Evolutionary conservation across 2,888 invertebrate species (phyloP).

Genomic region (Blastobasis lacticolella): DNA sequence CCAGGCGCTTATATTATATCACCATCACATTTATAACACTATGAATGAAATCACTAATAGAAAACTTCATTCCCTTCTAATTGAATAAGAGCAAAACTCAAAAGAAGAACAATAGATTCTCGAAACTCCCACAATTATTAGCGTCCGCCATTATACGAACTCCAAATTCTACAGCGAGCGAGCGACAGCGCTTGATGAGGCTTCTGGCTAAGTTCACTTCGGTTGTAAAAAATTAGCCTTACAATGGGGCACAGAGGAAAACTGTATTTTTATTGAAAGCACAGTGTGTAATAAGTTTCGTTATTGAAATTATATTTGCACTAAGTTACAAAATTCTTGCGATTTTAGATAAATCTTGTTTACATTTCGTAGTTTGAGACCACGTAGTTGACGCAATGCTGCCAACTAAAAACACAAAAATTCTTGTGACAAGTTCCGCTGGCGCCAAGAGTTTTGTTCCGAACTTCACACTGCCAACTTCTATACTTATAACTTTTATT

Average conservation of each 20-base stretch:
- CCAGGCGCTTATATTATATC: constrained; percentile 72
- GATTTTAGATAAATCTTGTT: constrained; percentile 33
- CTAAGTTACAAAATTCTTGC: neutral
- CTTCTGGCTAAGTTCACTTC: constrained; percentile 70
- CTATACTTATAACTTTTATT: too few relatives aligned
- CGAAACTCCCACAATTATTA: constrained; percentile 73
- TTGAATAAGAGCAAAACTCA: constrained; percentile 46
- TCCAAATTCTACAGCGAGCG: constrained; percentile 54
- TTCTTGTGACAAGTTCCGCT: constrained; percentile 50
- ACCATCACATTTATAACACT: constrained; percentile 62
- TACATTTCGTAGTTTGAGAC: constrained; percentile 65
- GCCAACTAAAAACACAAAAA: constrained; percentile 40
- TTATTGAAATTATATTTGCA: neutral
- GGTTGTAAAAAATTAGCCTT: constrained; percentile 44
- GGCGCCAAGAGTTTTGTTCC: constrained; percentile 50
- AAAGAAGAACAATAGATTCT: constrained; percentile 71
- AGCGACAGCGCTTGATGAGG: constrained; percentile 54
- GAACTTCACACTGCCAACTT: constrained; percentile 29
- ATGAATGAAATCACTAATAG: constrained; percentile 45
- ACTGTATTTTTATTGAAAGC: neutral
- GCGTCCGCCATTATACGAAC: constrained; percentile 73
- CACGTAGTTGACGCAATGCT: constrained; percentile 63
- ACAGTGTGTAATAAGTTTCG: neutral
- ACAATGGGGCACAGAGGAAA: constrained; percentile 24
- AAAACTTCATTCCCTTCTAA: constrained; percentile 54